Conservation (phyloP, 2,888 invertebrate genomes). For the Timema podura region DNA sequence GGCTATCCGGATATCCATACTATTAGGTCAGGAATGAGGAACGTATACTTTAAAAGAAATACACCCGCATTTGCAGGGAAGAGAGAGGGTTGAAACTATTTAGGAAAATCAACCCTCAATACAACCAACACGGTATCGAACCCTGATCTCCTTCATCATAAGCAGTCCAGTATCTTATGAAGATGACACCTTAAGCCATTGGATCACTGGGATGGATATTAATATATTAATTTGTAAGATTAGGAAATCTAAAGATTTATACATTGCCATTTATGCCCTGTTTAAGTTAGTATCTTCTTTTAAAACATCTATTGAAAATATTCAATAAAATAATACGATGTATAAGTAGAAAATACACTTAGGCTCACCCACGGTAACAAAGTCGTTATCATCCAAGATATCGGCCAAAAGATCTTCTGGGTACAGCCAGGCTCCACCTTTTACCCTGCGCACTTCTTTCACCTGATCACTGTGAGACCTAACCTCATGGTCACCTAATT, state of each 20-base stretch:
- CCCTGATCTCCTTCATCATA: too few species aligned
- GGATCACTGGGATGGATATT: too few species aligned
- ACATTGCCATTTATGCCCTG: too few species aligned
- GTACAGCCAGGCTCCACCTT: constrained; percentile 56
- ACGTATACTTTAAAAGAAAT: too few species aligned
- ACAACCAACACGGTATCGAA: too few species aligned
- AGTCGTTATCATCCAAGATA: constrained; percentile 58
- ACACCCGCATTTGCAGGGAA: too few species aligned
- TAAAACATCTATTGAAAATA: neutral
- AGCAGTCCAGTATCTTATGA: too few species aligned
- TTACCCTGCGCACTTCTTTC: constrained; percentile 53
- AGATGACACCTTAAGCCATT: too few species aligned
- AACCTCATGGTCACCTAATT: constrained; percentile 34
- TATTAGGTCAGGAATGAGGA: too few species aligned
- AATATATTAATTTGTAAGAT: neutral
- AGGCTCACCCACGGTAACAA: constrained; percentile 53
- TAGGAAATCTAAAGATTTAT: neutral
- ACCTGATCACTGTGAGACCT: constrained; percentile 38
- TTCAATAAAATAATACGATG: neutral
- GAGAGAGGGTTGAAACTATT: too few species aligned
- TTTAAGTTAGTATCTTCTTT: neutral
- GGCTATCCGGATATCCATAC: too few species aligned
- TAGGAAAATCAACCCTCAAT: too few species aligned
- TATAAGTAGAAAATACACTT: neutral
- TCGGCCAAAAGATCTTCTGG: constrained; percentile 51